These are phyloP conservation scores for Aporophyla lueneburgensis DNA, from an alignment of 2,888 invertebrate genomes.

Conservation along the genomic window DNA sequence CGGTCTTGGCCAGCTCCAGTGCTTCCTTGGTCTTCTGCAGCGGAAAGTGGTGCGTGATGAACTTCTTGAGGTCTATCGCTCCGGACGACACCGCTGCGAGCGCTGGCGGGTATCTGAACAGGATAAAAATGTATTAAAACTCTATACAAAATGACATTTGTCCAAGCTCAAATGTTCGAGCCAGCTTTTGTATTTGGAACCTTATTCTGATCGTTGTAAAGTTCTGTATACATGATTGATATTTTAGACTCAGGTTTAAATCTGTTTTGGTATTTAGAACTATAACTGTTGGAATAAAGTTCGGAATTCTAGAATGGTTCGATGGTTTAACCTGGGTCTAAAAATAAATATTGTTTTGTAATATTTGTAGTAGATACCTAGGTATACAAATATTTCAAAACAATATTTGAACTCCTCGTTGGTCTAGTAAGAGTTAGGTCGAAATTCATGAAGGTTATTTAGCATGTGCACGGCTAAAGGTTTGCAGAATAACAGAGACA, in stretches of 20 bases:
- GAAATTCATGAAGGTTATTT: too few relatives aligned
- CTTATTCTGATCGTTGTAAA: not conserved
- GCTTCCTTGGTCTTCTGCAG: slow-evolving; percentile 94
- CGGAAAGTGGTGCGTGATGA: slow-evolving; percentile 95
- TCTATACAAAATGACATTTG: not conserved
- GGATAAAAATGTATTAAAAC: not conserved
- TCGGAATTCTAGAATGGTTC: too few relatives aligned
- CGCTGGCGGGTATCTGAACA: slow-evolving; percentile 93
- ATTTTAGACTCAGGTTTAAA: not conserved
- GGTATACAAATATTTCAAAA: too few relatives aligned
- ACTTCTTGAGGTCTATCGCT: slow-evolving; percentile 93
- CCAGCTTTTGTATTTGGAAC: not conserved
- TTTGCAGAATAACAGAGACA: too few relatives aligned
- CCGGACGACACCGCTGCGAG: slow-evolving; percentile 94
- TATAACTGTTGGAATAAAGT: not conserved
- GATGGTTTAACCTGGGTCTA: too few relatives aligned
- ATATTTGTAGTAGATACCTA: too few relatives aligned
- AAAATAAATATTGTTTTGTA: too few relatives aligned
- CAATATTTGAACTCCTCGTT: too few relatives aligned
- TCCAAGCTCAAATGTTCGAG: not conserved
- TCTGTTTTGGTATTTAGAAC: not conserved
- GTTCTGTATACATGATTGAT: not conserved
- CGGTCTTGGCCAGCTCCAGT: slow-evolving; percentile 94
- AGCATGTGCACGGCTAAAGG: too few relatives aligned
- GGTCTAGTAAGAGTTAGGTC: too few relatives aligned